Base-by-base conservation (phyloP, 2,797 vertebrate species). In the Thalassophryne amazonica region DNA sequence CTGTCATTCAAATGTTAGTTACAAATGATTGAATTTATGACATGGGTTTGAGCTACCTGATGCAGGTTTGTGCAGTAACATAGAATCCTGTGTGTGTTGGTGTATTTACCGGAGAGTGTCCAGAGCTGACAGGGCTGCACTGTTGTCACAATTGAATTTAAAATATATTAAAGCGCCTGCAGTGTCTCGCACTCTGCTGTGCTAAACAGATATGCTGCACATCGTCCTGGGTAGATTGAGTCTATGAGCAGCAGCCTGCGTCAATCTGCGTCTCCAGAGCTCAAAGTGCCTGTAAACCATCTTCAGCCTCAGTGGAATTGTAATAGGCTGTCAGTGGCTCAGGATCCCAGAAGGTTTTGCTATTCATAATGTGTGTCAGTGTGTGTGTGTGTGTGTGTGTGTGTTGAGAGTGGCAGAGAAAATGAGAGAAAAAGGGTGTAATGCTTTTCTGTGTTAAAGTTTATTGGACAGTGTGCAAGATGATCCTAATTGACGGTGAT, bases 401-500 rank as follows among this genome's bases (percentile, higher is more conserved):
- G 20, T 7, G 39, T 28, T 40, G 25, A 57, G 59, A 56, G 40
- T 48, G 70, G 60, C 21, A 69, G 52, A 35, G 57, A 33, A 25
- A 54, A 23, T 39, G 24, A 48, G 60, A 53, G 39, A 2, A 22
- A 50, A 40, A 38, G 29, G 30, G 36, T 53, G 40, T 36, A 54
- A 54, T 75, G 41, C 28, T 57, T 74, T 65, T 68, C 38, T 64
- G 56, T 60, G 37, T 51, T 48, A 33, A 59, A 58, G 60, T 68
- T 47, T 45, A 40, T 30, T 27, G 64, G 58, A 54, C 63, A 48
- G 60, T 55, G 54, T 68, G 64, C 47, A 51, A 31, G 60, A 28
- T 77, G 70, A 83, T 80, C 53, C 64, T 80, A 80, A 83, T 73
- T 80, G 75, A 67, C 76, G 74, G 57, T 51, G 75, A 82, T 68